Evolutionary conservation across 2,797 vertebrate species (phyloP).

Genomic region (Tenualosa thibaudeaui): DNA sequence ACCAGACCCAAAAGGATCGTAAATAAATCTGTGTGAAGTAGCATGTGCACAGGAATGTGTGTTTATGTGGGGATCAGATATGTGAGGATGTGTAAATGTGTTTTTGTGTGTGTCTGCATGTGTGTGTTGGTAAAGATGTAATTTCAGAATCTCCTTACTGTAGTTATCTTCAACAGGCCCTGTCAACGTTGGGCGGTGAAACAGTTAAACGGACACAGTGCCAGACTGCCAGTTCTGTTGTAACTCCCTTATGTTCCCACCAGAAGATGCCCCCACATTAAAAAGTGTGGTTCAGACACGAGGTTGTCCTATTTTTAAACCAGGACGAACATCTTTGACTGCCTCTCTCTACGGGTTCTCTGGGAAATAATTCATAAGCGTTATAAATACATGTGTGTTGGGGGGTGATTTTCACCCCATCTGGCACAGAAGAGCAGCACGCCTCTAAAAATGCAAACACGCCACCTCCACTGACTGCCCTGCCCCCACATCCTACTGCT

Average conservation of each 20-base stretch:
- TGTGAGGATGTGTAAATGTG: not conserved
- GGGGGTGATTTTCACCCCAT: slow-evolving; percentile 37
- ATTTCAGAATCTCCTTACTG: not conserved
- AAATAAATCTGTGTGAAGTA: not conserved
- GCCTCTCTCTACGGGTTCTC: slow-evolving; percentile 22
- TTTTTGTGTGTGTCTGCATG: not conserved
- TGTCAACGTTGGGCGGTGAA: not conserved
- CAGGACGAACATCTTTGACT: slow-evolving; percentile 34
- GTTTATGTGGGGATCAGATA: not conserved
- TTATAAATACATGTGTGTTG: slow-evolving; percentile 32
- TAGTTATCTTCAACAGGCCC: not conserved
- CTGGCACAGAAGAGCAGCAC: slow-evolving; percentile 35
- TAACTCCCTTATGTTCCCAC: not conserved
- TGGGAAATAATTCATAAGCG: slow-evolving; percentile 29
- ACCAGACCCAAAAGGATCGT: not conserved
- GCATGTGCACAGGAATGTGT: not conserved
- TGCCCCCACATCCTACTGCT: not conserved
- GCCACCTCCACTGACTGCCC: not conserved
- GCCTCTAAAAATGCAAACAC: slow-evolving; percentile 26
- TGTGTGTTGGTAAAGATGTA: not conserved
- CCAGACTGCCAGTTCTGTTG: not conserved
- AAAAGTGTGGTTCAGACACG: not conserved
- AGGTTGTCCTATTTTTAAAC: slow-evolving; percentile 34
- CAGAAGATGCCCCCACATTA: not conserved
- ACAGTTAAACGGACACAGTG: not conserved